These are phyloP conservation scores for Conistra vaccinii DNA, from an alignment of 2,888 invertebrate genomes.

Conservation along the genomic window DNA sequence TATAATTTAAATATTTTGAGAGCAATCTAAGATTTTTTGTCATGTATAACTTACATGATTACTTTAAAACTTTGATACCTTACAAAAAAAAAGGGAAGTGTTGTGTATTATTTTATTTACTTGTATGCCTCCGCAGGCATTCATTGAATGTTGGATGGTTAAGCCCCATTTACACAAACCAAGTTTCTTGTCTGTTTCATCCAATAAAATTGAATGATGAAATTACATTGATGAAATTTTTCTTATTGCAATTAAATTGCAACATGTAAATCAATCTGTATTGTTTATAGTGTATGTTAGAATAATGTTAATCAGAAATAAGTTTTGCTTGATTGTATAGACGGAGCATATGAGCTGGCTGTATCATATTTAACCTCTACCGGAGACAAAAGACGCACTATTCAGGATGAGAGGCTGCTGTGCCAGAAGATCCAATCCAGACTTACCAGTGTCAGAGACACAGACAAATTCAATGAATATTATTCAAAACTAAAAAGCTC, in stretches of 20 bases:
- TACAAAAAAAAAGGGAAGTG: conserved; percentile 69
- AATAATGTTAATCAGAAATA: neutral
- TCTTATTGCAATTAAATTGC: neutral
- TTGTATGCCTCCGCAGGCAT: neutral
- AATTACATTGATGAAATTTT: neutral
- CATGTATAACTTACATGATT: conserved; percentile 80
- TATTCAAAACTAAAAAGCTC: conserved; percentile 86
- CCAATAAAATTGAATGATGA: neutral
- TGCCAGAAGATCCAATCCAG: conserved; percentile 85
- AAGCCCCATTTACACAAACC: neutral
- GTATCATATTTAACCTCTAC: conserved; percentile 85
- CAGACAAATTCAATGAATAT: conserved; percentile 86
- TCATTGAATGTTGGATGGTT: neutral
- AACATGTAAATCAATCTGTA: neutral
- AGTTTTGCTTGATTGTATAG: conserved; percentile 65
- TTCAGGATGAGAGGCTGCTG: conserved; percentile 83
- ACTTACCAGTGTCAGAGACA: conserved; percentile 79
- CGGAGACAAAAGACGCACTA: conserved; percentile 75
- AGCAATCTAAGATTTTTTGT: conserved; percentile 37
- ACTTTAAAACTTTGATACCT: conserved; percentile 71
- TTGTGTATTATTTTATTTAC: conserved; percentile 1
- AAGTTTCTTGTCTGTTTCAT: neutral
- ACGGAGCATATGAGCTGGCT: conserved; percentile 87
- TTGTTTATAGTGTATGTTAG: neutral
- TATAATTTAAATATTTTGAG: conserved; percentile 39